Conservation (phyloP, 2,797 vertebrate genomes). For the Melopsittacus undulatus region DNA sequence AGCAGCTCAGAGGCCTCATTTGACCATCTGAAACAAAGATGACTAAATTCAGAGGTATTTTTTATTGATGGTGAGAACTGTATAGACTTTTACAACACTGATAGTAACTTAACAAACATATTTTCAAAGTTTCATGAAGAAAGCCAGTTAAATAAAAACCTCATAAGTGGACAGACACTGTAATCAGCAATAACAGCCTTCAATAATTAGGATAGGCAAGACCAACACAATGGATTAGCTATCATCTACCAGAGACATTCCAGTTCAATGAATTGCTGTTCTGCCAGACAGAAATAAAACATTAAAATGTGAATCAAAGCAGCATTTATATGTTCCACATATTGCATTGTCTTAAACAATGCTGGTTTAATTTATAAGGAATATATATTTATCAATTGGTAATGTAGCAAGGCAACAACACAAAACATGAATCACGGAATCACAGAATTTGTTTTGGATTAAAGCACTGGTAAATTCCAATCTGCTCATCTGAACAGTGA, state of each 20-base stretch:
- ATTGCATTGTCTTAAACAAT: not conserved
- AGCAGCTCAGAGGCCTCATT: not conserved
- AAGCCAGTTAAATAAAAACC: not conserved
- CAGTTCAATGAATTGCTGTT: not conserved
- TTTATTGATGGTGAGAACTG: not conserved
- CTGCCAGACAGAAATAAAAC: not conserved
- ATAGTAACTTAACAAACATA: not conserved
- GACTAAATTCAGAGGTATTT: not conserved
- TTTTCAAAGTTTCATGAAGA: not conserved
- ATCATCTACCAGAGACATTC: not conserved
- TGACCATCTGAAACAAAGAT: not conserved
- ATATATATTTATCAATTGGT: not conserved
- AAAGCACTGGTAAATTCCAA: not conserved
- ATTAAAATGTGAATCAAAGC: not conserved
- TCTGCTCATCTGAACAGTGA: not conserved
- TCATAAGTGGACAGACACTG: not conserved
- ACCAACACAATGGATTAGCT: not conserved
- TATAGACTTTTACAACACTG: not conserved
- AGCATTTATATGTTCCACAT: not conserved
- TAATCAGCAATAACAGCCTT: not conserved
- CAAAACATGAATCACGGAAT: not conserved
- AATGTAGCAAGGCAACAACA: not conserved
- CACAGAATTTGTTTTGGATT: not conserved
- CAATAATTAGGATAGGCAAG: not conserved
- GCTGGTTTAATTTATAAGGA: not conserved